Evolutionary conservation across 2,113 vertebrate species (phyloP).

Genomic region (Girardinichthys multiradiatus): DNA sequence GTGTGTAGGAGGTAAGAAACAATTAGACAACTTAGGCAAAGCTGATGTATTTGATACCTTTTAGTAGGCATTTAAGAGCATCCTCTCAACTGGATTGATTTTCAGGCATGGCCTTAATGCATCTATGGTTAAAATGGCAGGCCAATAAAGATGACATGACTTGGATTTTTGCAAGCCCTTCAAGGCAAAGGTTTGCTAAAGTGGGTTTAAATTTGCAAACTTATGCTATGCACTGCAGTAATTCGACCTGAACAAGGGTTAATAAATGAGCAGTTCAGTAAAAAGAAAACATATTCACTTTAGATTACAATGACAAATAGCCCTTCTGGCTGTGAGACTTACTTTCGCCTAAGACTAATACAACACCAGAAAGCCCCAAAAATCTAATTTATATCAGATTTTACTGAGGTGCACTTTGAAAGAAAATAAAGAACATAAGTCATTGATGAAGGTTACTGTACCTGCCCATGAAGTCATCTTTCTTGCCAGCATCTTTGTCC

Average conservation of each 20-base stretch:
- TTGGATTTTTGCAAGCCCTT: conserved; percentile 5
- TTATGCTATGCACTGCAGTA: background rate
- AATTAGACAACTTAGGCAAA: conserved; percentile 15
- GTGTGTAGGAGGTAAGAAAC: conserved; percentile 10
- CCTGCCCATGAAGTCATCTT: conserved; percentile 99
- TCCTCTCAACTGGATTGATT: conserved; percentile 45
- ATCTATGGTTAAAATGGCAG: conserved; percentile 29
- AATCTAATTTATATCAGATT: background rate
- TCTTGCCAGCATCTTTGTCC: conserved; percentile 96
- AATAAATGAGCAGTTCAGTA: background rate
- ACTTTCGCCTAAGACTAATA: background rate
- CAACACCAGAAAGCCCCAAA: background rate
- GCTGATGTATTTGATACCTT: conserved; percentile 25
- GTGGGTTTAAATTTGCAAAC: conserved; percentile 19
- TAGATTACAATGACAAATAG: conserved; percentile 7
- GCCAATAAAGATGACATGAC: conserved; percentile 30
- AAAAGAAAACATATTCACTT: background rate
- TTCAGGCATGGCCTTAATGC: conserved; percentile 26
- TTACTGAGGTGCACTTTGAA: background rate
- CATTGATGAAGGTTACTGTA: conserved; percentile 66
- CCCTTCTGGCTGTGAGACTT: background rate
- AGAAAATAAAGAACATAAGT: background rate
- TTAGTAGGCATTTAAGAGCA: conserved; percentile 27
- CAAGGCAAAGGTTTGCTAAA: conserved; percentile 21
- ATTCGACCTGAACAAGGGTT: background rate